Conservation (phyloP, 2,797 vertebrate genomes). For the Simalia tracyae region DNA sequence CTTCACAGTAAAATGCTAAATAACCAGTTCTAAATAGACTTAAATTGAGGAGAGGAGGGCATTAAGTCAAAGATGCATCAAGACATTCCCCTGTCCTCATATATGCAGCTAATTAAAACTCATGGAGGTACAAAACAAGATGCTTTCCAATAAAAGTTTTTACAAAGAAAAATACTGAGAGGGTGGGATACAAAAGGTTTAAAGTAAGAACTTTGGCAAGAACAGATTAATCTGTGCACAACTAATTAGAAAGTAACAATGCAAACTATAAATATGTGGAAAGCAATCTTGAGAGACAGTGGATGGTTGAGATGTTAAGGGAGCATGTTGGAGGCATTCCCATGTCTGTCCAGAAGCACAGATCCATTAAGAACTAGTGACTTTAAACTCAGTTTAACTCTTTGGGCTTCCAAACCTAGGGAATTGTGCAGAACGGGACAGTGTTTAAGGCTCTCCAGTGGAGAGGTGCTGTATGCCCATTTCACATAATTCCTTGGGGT, state of each 20-base stretch:
- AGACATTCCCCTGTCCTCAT: neutral
- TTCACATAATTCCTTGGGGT: neutral
- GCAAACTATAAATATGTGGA: constrained; percentile 6
- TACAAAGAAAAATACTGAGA: neutral
- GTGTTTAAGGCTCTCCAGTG: neutral
- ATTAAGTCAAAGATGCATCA: constrained; percentile 24
- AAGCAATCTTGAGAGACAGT: neutral
- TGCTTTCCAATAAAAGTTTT: constrained; percentile 23
- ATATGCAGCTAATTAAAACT: constrained; percentile 54
- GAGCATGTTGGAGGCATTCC: neutral
- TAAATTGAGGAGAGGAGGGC: constrained; percentile 26
- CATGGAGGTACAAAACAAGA: constrained; percentile 39
- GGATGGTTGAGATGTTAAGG: neutral
- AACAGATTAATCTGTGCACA: neutral
- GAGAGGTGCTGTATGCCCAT: neutral
- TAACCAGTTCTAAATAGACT: constrained; percentile 63
- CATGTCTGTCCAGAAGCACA: too few species aligned
- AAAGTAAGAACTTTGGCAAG: neutral
- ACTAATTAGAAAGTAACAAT: neutral
- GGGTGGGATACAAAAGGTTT: neutral
- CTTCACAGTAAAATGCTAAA: constrained; percentile 73
- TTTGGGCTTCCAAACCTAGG: neutral
- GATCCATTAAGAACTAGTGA: neutral
- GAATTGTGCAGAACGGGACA: neutral
- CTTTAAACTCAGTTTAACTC: neutral